Percentiles rank a stretch among this genome's conserved stretches.
These are phyloP conservation scores for Eulemur albifrons DNA, from an alignment of 2,797 vertebrate species.

Conservation along the genomic window DNA sequence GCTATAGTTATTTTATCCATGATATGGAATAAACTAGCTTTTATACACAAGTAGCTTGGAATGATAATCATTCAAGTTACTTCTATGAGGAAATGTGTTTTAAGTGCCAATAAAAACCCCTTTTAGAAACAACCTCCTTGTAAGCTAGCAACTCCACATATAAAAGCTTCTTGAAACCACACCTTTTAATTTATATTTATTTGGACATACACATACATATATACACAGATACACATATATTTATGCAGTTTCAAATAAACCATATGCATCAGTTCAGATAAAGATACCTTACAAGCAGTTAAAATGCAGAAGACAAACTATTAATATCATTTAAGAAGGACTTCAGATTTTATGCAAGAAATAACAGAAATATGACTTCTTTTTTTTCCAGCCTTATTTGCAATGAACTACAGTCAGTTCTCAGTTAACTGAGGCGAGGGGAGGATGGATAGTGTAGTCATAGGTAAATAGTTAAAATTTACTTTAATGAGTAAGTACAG, in stretches of 20 bases:
- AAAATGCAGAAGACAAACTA: conserved; percentile 11
- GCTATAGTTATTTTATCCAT: neutral
- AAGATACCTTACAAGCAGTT: neutral
- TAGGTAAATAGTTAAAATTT: neutral
- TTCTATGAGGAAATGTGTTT: conserved; percentile 10
- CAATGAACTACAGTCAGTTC: neutral
- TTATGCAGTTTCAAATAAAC: conserved; percentile 32
- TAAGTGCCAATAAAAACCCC: conserved; percentile 12
- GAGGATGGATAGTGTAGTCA: neutral
- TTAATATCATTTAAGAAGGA: conserved; percentile 8
- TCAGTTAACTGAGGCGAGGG: neutral
- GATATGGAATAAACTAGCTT: neutral
- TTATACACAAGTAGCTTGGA: neutral
- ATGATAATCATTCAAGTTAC: neutral
- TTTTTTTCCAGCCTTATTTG: neutral
- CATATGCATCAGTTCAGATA: conserved; percentile 34
- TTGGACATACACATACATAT: neutral
- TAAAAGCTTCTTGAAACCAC: conserved; percentile 30
- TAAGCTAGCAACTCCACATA: neutral
- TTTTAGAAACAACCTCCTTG: neutral
- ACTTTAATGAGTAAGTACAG: neutral
- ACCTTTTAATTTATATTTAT: conserved; percentile 7
- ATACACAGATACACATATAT: neutral
- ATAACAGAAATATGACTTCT: neutral
- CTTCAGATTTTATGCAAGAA: conserved; percentile 17